Percentiles rank a stretch among this genome's conserved stretches.
These are phyloP conservation scores for Lordiphosa clarofinis DNA, from an alignment of 1,140 invertebrate genomes.

Conservation along the genomic window DNA sequence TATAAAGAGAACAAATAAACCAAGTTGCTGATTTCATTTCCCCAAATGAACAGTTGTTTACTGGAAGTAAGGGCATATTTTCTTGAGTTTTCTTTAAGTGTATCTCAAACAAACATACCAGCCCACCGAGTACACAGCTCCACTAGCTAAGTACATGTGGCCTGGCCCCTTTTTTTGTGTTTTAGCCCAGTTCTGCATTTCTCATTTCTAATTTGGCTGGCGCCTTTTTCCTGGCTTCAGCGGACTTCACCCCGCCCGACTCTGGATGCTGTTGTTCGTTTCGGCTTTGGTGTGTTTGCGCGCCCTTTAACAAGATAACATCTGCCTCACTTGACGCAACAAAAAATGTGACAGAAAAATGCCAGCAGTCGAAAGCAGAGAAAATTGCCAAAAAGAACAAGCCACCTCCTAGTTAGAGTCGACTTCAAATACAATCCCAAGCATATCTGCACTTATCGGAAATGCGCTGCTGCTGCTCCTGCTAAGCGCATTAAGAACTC, in stretches of 20 bases:
- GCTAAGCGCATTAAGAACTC: conserved; percentile 44
- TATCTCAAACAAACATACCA: conserved; percentile 11
- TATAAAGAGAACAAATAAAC: too few relatives aligned
- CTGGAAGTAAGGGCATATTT: too few relatives aligned
- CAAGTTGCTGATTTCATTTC: too few relatives aligned
- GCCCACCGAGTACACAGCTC: conserved; percentile 22
- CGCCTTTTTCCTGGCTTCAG: conserved; percentile 20
- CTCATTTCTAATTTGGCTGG: conserved; percentile 55
- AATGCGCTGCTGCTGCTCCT: conserved; percentile 14
- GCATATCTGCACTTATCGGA: conserved; percentile 27
- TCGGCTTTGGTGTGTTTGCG: conserved; percentile 48
- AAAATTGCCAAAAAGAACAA: conserved; percentile 31
- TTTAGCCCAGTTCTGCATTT: conserved; percentile 45
- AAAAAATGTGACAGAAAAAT: conserved; percentile 17
- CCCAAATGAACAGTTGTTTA: too few relatives aligned
- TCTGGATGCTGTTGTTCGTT: conserved; percentile 25
- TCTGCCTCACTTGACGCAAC: conserved; percentile 59
- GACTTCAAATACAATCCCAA: conserved; percentile 10
- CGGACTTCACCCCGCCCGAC: neutral
- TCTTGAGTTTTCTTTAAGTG: too few relatives aligned
- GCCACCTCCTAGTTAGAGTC: neutral
- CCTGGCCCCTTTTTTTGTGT: conserved; percentile 16
- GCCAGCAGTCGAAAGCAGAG: conserved; percentile 5
- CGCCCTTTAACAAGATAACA: conserved; percentile 61
- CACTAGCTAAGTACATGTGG: conserved; percentile 22